Percentiles rank a stretch among this genome's conserved stretches.
phyloP scores from a whole-genome alignment of 2,113 vertebrate genomes.

The Loxodonta africana region DNA sequence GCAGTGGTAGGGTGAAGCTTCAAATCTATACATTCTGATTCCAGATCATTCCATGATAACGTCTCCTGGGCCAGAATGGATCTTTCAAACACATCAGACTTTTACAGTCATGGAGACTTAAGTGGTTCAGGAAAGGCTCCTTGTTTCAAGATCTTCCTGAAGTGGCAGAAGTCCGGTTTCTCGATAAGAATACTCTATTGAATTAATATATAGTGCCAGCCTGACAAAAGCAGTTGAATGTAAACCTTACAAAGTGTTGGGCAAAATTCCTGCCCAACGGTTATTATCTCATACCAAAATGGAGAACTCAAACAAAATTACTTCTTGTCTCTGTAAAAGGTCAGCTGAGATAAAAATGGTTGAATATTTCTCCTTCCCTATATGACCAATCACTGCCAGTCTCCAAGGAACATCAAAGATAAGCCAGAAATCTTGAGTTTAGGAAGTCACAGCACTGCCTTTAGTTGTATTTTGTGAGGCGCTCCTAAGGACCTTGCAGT shows the following conservation, averaged over 20 bases:
- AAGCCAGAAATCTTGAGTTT: constrained; percentile 29
- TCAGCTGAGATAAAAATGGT: constrained; percentile 66
- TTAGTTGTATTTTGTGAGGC: background rate
- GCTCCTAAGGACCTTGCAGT: background rate
- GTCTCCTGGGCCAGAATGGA: background rate
- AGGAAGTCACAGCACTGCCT: background rate
- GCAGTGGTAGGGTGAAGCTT: background rate
- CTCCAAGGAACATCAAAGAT: background rate
- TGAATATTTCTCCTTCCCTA: constrained; percentile 47
- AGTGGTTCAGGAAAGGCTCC: background rate
- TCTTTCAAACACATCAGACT: background rate
- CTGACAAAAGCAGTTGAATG: background rate
- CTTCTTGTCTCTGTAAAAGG: constrained; percentile 63
- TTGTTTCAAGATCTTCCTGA: constrained; percentile 19
- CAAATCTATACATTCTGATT: background rate
- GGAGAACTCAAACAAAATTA: constrained; percentile 65
- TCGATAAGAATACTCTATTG: constrained; percentile 37
- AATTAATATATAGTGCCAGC: constrained; percentile 55
- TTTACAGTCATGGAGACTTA: background rate
- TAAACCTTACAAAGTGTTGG: constrained; percentile 42
- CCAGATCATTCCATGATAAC: background rate
- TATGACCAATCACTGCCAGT: background rate
- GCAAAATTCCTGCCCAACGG: constrained; percentile 51
- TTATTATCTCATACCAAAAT: constrained; percentile 52
- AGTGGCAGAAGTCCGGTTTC: background rate